Conservation (phyloP, 2,113 vertebrate genomes). For the Arvicanthis niloticus region DNA sequence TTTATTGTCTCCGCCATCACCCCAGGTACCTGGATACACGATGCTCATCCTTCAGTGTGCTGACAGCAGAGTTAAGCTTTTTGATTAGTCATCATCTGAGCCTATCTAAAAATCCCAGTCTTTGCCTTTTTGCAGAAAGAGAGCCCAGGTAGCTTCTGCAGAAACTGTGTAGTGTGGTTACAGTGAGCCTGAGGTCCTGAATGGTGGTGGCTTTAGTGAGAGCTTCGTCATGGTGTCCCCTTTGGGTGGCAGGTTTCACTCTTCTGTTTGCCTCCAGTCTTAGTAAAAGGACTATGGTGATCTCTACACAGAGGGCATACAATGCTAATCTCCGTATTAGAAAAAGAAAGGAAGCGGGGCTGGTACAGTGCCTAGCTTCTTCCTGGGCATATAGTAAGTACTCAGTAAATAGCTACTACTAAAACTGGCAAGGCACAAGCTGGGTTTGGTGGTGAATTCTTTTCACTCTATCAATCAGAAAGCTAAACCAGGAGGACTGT, state of each 20-base stretch:
- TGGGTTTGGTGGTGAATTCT: not conserved
- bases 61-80: not conserved
- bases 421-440: not conserved
- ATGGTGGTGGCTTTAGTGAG: not conserved
- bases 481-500: not conserved
- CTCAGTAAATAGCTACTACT: not conserved
- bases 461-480: not conserved
- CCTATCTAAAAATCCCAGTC: not conserved
- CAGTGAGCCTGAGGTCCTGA: not conserved
- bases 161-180: not conserved
- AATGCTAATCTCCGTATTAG: not conserved
- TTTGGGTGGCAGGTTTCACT: not conserved
- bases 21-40: not conserved
- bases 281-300: not conserved
- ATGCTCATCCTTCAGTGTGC: not conserved
- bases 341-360: not conserved
- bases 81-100: not conserved
- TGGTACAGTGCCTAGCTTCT: not conserved
- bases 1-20: not conserved
- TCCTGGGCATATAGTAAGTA: not conserved
- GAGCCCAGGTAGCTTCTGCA: not conserved
- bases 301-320: not conserved
- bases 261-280: not conserved
- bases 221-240: not conserved
- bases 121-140: not conserved